Conservation (phyloP, 2,113 vertebrate genomes). For the Pterocles burchelli region DNA sequence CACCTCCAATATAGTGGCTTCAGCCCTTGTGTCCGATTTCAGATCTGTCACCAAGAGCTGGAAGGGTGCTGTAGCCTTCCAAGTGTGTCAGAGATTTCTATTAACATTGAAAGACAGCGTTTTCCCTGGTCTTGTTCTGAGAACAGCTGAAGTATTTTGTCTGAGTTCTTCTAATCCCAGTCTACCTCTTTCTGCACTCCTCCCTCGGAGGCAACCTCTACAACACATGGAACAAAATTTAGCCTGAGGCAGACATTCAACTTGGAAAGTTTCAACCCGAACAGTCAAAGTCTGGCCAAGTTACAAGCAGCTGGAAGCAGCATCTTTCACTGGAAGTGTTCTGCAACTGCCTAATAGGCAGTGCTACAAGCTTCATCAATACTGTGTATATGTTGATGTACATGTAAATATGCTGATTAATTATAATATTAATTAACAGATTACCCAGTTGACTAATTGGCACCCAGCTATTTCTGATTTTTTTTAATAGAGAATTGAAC, state of each 20-base stretch:
- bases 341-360: not conserved
- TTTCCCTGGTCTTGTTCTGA: not conserved
- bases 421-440: not conserved
- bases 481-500: not conserved
- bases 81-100: not conserved
- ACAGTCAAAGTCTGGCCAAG: constrained; percentile 32
- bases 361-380: not conserved
- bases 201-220: not conserved
- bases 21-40: not conserved
- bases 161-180: not conserved
- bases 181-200: not conserved
- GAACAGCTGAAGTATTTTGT: not conserved
- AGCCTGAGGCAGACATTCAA: constrained; percentile 18
- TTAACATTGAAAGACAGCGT: not conserved
- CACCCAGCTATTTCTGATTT: not conserved
- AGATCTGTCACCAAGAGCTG: not conserved
- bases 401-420: not conserved
- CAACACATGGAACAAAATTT: constrained; percentile 22
- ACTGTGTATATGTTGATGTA: not conserved
- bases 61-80: not conserved
- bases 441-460: not conserved
- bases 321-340: not conserved
- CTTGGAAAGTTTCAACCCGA: constrained; percentile 58
- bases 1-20: not conserved
- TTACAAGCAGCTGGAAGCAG: constrained; percentile 57